Evolutionary conservation across 2,797 vertebrate genomes (phyloP), one percentile per base, ranked within the genome.

Genomic region (Pampus argenteus): DNA sequence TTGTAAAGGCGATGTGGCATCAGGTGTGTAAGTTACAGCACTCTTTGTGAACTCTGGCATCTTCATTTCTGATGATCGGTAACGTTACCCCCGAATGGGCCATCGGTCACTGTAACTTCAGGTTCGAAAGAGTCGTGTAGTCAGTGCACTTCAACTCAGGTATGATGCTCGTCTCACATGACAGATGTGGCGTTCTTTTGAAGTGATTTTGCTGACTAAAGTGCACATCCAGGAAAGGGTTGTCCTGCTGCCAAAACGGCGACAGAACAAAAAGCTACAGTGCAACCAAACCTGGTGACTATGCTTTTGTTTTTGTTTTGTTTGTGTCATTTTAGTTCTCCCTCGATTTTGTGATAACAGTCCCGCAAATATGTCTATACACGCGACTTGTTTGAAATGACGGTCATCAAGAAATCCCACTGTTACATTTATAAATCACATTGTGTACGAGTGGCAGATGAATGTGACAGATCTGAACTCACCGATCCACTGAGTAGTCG

Each of bases 401-500:
- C 49, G 17, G 56, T 72, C 25, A 57, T 69, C 42, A 25, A 59
- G 25, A n/a, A 54, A 52, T 52, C 23, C 18, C 22, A 11, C 17
- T 23, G 60, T 23, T 49, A n/a, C 34, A 13, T 44, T 38, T 62
- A 42, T 31, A 31, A 44, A 8, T 48, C 45, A 26, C 49, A 23
- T 14, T 40, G 40, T 49, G 67, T 9, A 7, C 20, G 57, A 57
- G 38, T 26, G 11, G 6, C 22, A 20, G 44, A 31, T 22, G 18
- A 34, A 64, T 31, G 38, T 63, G 4, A 36, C 18, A 42, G 25
- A 23, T 51, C 48, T 81, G 42, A 67, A 88, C 90, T 93, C 78
- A 93, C 93, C 76, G 75, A 80, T 82, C 31, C 38, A 42, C 44
- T 28, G 68, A 22, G 47, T 14, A 34, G 60, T 74, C 58, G n/a